Evolutionary conservation across 2,888 invertebrate species (phyloP), one percentile per base, ranked within the genome.

Genomic region (Tribolium freemani): DNA sequence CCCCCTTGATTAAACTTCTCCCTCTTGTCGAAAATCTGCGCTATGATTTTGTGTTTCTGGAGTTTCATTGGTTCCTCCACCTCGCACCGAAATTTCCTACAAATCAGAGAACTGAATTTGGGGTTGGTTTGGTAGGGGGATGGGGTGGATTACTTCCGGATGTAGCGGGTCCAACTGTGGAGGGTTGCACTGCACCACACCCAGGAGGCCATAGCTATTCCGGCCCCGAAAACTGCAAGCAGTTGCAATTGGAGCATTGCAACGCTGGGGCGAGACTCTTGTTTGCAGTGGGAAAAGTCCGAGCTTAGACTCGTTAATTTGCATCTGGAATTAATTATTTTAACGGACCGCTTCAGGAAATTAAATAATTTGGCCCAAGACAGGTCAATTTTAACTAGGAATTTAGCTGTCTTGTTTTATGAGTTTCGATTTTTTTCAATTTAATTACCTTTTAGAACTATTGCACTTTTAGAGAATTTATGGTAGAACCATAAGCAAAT

Each of bases 141-240:
- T 0, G 38, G n/a, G 38, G n/a, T 21, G 21, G 58, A 30, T 82
- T 87, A 96, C 96, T 93, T 93, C 83, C 93, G 90, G 69, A 96
- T 88, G 85, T 94, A 96, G 69, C 96, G 90, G 73, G 92, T 91
- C 98, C 98, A 98, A 9, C 94, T 92, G 78, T 93, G 92, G 4
- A 94, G 85, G 3, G 96, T 95, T 45, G 95, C 93, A 16, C 91
- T 90, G 5, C 95, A 97, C 96, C 96, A 98, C 30, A 96, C 94
- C 96, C 97, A 98, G 0, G 96, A 95, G 2, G 96, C 95, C 93
- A 97, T 95, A 26, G 94, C 90, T 73, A 96, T 91, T 48, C 96
- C 96, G 45, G 93, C 91, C 76, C 93, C 93, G 88, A 96, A 97
- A 75, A 94, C 90, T 66, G 94, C 92, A 72, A 96, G 86, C 79